A percentile compares a stretch with the other conserved stretches of the same genome.
Evolutionary conservation across 2,113 vertebrate genomes (phyloP).

Genomic region (Sinocyclocheilus anshuiensis): DNA sequence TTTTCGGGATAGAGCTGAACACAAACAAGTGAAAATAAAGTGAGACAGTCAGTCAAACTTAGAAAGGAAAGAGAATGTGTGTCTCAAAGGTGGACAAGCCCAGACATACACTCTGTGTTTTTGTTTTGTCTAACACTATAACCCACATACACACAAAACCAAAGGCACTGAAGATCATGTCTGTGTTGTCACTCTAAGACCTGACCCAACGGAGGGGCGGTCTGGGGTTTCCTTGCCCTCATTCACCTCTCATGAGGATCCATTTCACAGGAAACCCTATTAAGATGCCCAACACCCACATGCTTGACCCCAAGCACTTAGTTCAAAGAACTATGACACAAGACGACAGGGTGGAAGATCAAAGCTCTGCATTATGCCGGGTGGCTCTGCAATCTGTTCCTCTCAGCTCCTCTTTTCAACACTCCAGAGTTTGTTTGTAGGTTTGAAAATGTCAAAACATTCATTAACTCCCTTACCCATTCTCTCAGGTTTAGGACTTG

Average conservation of each 20-base stretch:
- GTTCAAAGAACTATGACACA: slow-evolving; percentile 65
- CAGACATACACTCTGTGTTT: slow-evolving; percentile 65
- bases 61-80: not conserved
- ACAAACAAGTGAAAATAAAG: not conserved
- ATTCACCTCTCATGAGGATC: slow-evolving; percentile 46
- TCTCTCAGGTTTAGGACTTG: not conserved
- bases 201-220: not conserved
- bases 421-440: slow-evolving; percentile 22
- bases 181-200: not conserved
- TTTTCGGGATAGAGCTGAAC: no score
- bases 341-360: slow-evolving; percentile 53
- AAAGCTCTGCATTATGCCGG: slow-evolving; percentile 55
- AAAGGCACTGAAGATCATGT: slow-evolving; percentile 1
- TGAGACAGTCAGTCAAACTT: slow-evolving; percentile 34
- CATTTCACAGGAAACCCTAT: slow-evolving; percentile 41
- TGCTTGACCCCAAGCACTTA: slow-evolving; percentile 47
- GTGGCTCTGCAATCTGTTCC: slow-evolving; percentile 45
- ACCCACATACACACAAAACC: slow-evolving; percentile 29
- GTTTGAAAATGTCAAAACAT: slow-evolving; percentile 13
- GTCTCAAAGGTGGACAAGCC: slow-evolving; percentile 49
- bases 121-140: slow-evolving; percentile 67
- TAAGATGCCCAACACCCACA: slow-evolving; percentile 51
- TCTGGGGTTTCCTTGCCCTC: slow-evolving; percentile 32
- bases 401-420: slow-evolving; percentile 42
- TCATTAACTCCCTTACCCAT: slow-evolving; percentile 16